Evolutionary conservation across 1,140 invertebrate genomes (phyloP).

Genomic region (Contarinia nasturtii): DNA sequence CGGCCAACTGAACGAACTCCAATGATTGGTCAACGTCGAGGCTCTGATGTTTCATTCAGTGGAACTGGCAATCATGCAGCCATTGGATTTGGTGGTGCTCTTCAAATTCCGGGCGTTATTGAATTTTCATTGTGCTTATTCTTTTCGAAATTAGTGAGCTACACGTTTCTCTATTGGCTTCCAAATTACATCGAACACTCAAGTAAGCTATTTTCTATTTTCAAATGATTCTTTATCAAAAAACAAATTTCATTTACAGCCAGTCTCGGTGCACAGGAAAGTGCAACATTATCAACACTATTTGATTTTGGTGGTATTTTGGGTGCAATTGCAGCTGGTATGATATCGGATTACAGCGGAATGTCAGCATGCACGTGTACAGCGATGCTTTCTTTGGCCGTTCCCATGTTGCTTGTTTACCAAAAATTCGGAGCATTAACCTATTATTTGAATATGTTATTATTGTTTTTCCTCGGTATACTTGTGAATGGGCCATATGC

Average conservation of each 20-base stretch:
- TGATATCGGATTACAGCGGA: conserved; percentile 62
- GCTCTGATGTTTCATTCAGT: background rate
- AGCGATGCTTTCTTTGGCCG: conserved; percentile 58
- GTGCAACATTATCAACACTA: conserved; percentile 70
- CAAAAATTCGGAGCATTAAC: conserved; percentile 44
- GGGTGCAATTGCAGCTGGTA: conserved; percentile 76
- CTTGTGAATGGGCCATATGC: conserved; percentile 92
- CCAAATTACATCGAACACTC: conserved; percentile 73
- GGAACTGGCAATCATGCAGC: conserved; percentile 28
- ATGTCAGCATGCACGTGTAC: conserved; percentile 73
- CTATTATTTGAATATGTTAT: conserved; percentile 37
- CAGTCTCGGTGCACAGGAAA: conserved; percentile 40
- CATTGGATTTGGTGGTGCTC: conserved; percentile 57
- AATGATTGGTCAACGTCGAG: conserved; percentile 13
- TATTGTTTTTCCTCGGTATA: conserved; percentile 59
- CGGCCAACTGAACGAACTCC: conserved; percentile 25
- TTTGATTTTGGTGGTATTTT: conserved; percentile 83
- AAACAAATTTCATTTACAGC: conserved; percentile 30
- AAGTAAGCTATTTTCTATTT: conserved; percentile 39
- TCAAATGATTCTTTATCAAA: conserved; percentile 1
- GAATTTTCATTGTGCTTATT: conserved; percentile 89
- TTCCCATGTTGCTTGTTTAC: conserved; percentile 71
- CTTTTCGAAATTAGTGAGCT: conserved; percentile 94
- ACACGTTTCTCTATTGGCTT: conserved; percentile 94
- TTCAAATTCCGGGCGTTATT: conserved; percentile 78